Percentiles rank a stretch among this genome's conserved stretches.
Conservation (phyloP, 2,113 vertebrate genomes). For the Hiodon tergisus region DNA sequence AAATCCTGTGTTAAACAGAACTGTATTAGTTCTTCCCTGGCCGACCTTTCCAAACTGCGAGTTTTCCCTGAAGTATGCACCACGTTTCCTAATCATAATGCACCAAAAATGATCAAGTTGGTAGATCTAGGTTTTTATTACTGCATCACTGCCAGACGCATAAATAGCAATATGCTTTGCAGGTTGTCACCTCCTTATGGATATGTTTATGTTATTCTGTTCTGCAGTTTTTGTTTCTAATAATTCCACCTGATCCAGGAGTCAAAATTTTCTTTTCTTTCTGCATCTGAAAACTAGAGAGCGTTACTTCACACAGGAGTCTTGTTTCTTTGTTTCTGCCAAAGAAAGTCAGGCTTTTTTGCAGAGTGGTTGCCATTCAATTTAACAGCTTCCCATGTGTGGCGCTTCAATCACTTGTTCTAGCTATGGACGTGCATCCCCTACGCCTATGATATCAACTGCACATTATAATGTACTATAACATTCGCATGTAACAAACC, state of each 20-base stretch:
- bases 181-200: neutral
- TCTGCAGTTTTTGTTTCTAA: neutral
- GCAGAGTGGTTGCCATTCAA: too few species aligned
- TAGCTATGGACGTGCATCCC: too few species aligned
- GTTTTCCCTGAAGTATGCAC: neutral
- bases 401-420: too few species aligned
- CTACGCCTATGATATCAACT: too few species aligned
- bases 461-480: too few species aligned
- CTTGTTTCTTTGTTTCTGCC: too few species aligned
- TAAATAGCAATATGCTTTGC: neutral
- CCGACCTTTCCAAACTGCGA: constrained; percentile 4
- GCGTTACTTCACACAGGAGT: too few species aligned
- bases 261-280: neutral
- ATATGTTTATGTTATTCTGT: neutral
- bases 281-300: too few species aligned
- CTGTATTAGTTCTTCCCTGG: neutral
- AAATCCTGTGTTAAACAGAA: neutral
- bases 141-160: neutral
- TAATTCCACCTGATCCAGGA: neutral
- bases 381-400: too few species aligned
- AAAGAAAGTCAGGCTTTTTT: too few species aligned
- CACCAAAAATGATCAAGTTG: neutral
- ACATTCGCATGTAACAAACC: too few species aligned
- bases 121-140: neutral
- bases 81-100: neutral